Base-by-base conservation (phyloP, 2,888 invertebrate species). In the Hypolimnas misippus region DNA sequence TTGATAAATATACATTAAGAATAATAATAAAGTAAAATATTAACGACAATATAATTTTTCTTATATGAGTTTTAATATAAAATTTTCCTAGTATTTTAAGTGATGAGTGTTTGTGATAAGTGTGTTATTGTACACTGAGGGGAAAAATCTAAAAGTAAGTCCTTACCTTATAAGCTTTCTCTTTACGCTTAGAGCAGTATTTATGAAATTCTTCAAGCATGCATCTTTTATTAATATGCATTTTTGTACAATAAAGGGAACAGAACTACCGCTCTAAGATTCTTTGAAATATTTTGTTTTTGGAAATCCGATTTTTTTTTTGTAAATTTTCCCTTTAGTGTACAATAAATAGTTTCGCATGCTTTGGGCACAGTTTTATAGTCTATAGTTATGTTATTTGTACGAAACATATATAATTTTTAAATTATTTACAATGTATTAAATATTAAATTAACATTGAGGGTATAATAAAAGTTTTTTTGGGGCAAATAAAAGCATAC, bases 241-340 rank as follows among this genome's bases (percentile, higher is more conserved):
- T 69, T 74, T 75, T 82, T 89, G 91, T 92, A 88, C 91, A 90
- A 77, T 90, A 92, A 92, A 92, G 91, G 91, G 91, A 92, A 86
- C 79, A 60, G 73, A 70, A 75, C 77, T 85, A 84, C 89, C 90
- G 91, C 90, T 91, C 90, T 90, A 90, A 90, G 87, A 79, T 75
- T 69, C 70, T 64, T 65, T 68, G 69, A 66, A 62, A 62, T 66
- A 42, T 56, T 38, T 53, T 46, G n/a, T 35, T 35, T 53, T 57
- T 52, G 40, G 55, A 57, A 66, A 52, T n/a, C n/a, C n/a, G n/a
- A n/a, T 57, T 38, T 38, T 21, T 61, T 55, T 35, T 21, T 63
- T 65, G 63, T 69, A 70, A 62, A 59, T 65, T 83, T 87, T 92
- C 92, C 92, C 92, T 92, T 92, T 92, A 92, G 92, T 92, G 92